phyloP scores from a whole-genome alignment of 2,113 vertebrate species.

The Toxotes jaculatrix region DNA sequence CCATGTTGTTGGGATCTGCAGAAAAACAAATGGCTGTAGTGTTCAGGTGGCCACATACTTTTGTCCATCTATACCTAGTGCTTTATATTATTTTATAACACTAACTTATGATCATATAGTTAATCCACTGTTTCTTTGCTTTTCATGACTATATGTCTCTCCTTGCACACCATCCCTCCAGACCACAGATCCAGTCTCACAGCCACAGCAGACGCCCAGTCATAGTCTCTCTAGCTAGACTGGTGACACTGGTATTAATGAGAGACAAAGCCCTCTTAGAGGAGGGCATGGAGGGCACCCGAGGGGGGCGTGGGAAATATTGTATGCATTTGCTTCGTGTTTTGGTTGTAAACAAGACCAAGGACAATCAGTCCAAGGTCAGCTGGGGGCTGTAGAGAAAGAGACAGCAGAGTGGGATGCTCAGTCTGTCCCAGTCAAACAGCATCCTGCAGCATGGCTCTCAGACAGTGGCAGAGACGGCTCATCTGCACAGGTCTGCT shows the following conservation, averaged over 20 bases:
- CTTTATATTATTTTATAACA: no score
- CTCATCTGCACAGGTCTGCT: not conserved
- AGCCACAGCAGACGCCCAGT: not conserved
- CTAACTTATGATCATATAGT: not conserved
- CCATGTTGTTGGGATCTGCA: not conserved
- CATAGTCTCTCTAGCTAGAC: conserved; percentile 11
- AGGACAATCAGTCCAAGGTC: conserved; percentile 54
- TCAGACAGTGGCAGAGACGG: not conserved
- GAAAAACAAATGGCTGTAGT: not conserved
- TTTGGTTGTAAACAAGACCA: conserved; percentile 66
- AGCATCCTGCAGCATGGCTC: not conserved
- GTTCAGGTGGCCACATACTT: not conserved
- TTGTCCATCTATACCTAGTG: no score
- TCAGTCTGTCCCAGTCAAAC: conserved; percentile 3
- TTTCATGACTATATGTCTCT: not conserved
- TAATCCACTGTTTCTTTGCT: not conserved
- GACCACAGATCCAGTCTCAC: not conserved
- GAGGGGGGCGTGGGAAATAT: conserved; percentile 65
- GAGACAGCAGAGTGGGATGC: conserved; percentile 23
- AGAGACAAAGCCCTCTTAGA: conserved; percentile 35
- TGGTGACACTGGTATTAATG: conserved; percentile 29
- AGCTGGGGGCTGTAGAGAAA: conserved; percentile 30
- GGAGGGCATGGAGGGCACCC: conserved; percentile 28
- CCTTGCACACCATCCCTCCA: not conserved
- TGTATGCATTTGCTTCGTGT: conserved; percentile 60